Conservation (phyloP, 2,888 invertebrate species). For the Rhyacophila evoluta region DNA sequence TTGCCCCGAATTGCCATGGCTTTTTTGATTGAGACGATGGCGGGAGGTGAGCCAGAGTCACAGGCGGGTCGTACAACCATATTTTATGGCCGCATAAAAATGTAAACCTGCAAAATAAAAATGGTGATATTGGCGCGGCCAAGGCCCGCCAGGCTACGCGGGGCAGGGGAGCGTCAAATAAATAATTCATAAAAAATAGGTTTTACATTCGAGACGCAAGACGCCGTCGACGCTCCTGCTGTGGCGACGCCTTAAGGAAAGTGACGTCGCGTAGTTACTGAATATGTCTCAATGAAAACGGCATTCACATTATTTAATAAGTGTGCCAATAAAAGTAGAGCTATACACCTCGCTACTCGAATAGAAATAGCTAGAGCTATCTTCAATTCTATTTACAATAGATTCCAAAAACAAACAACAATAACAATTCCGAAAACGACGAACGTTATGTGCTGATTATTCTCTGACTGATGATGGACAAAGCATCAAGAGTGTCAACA, state of each 20-base stretch:
- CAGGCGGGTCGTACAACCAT: slow-evolving; percentile 30
- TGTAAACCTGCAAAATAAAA: slow-evolving; percentile 52
- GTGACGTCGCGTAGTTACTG: not conserved
- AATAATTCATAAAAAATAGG: slow-evolving; percentile 54
- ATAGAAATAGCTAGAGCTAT: too few species aligned
- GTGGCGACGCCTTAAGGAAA: not conserved
- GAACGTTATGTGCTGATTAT: too few species aligned
- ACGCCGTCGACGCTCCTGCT: slow-evolving; percentile 20
- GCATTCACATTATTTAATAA: not conserved
- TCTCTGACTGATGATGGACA: too few species aligned
- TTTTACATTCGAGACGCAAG: slow-evolving; percentile 39
- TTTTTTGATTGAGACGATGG: slow-evolving; percentile 22
- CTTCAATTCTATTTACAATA: too few species aligned
- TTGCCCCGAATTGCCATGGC: slow-evolving; percentile 4
- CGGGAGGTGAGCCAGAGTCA: not conserved
- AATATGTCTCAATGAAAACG: not conserved
- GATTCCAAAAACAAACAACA: too few species aligned
- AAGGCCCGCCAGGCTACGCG: slow-evolving; percentile 7
- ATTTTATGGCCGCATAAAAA: slow-evolving; percentile 51
- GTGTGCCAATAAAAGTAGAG: not conserved
- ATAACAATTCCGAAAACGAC: too few species aligned
- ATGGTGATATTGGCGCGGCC: slow-evolving; percentile 43
- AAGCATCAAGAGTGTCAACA: too few species aligned
- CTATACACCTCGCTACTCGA: too few species aligned
- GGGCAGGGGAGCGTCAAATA: slow-evolving; percentile 42